phyloP scores from a whole-genome alignment of 2,797 vertebrate species.

The Sus cebifrons region DNA sequence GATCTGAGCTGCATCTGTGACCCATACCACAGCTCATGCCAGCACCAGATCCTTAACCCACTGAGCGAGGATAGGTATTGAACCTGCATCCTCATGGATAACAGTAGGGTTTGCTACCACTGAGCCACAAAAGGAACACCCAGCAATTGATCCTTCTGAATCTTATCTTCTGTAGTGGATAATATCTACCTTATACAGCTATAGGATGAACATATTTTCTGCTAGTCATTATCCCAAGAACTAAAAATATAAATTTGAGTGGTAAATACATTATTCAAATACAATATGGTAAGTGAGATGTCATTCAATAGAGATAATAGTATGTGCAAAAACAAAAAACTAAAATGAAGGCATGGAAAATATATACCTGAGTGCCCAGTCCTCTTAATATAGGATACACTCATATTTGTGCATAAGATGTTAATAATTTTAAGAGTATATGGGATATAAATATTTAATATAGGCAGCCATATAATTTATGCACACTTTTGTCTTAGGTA shows the following conservation, averaged over 20 bases:
- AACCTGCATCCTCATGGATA: too few relatives aligned
- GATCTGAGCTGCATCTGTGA: too few relatives aligned
- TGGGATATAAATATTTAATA: neutral
- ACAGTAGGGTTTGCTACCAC: too few relatives aligned
- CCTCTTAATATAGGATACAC: neutral
- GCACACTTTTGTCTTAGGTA: neutral
- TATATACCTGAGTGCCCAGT: neutral
- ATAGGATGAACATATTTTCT: slow-evolving; percentile 14
- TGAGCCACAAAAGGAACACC: too few relatives aligned
- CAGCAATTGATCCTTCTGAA: slow-evolving; percentile 49
- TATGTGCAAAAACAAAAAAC: neutral
- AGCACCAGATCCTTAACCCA: too few relatives aligned
- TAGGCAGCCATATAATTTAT: neutral
- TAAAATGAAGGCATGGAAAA: neutral
- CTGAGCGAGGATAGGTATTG: too few relatives aligned
- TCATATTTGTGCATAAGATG: neutral
- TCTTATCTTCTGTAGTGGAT: slow-evolving; percentile 27
- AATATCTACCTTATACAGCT: neutral
- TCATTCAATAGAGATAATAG: neutral
- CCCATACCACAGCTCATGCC: too few relatives aligned
- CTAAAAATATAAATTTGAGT: slow-evolving; percentile 16
- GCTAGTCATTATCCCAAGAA: neutral
- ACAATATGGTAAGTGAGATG: neutral
- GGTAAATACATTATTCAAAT: slow-evolving; percentile 12
- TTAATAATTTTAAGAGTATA: neutral